Evolutionary conservation across 2,113 vertebrate genomes (phyloP).

Genomic region (Theristicus caerulescens): DNA sequence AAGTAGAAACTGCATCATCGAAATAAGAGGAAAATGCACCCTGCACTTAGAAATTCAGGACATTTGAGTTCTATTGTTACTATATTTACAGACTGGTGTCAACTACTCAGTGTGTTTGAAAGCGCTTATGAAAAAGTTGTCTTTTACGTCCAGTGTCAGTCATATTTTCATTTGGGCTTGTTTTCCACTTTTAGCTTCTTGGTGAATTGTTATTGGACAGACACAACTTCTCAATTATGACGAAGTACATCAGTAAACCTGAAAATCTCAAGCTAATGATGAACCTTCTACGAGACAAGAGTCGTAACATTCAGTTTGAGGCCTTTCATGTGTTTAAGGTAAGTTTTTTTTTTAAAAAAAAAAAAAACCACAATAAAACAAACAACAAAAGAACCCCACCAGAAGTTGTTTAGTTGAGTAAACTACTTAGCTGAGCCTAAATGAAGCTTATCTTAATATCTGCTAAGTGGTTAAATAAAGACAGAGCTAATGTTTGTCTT

Average conservation of each 20-base stretch:
- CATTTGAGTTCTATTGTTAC: background rate
- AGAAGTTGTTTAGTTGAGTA: background rate
- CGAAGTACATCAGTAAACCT: slow-evolving; percentile 88
- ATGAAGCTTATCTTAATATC: background rate
- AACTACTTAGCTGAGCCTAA: background rate
- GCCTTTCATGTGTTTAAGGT: slow-evolving; percentile 90
- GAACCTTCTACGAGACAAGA: slow-evolving; percentile 88
- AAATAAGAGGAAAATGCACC: background rate
- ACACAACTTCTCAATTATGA: slow-evolving; percentile 89
- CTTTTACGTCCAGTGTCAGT: background rate
- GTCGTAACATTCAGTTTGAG: slow-evolving; percentile 88
- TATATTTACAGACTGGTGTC: background rate
- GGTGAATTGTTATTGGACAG: slow-evolving; percentile 85
- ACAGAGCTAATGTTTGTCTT: background rate
- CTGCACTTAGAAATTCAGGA: background rate
- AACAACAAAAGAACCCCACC: background rate
- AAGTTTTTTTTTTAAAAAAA: background rate
- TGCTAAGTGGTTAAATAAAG: background rate
- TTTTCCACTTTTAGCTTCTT: slow-evolving; percentile 74
- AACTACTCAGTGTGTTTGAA: background rate
- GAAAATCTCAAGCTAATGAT: slow-evolving; percentile 89
- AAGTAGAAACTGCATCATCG: background rate
- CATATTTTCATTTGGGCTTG: background rate
- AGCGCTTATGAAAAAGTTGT: background rate
- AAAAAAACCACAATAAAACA: background rate